Evolutionary conservation across 2,113 vertebrate genomes (phyloP).

Genomic region (Phalacrocorax brasilianus): DNA sequence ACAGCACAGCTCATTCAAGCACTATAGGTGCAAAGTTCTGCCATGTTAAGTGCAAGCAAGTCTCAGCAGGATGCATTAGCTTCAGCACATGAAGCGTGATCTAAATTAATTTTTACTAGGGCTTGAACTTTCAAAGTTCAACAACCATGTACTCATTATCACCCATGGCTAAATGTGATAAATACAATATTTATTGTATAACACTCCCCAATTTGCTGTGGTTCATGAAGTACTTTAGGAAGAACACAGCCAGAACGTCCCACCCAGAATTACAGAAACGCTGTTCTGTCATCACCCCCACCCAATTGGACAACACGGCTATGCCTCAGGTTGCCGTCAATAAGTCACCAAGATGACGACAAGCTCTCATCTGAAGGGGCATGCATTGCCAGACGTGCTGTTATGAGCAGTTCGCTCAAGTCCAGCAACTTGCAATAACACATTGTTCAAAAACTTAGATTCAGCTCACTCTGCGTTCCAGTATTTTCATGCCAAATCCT

Average conservation of each 20-base stretch:
- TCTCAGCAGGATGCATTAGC: not conserved
- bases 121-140: not conserved
- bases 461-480: not conserved
- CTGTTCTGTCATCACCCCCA: not conserved
- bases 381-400: not conserved
- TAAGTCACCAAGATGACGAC: not conserved
- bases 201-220: not conserved
- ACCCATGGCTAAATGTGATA: not conserved
- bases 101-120: not conserved
- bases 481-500: not conserved
- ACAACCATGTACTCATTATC: fast-evolving
- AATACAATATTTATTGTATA: not conserved
- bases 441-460: not conserved
- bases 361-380: not conserved
- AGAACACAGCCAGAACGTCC: not conserved
- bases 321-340: not conserved
- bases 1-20: not conserved
- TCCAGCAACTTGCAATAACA: not conserved
- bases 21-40: not conserved
- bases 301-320: not conserved
- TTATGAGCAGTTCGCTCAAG: not conserved
- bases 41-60: not conserved
- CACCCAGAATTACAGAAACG: not conserved
- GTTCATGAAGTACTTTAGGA: not conserved
- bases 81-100: not conserved